Evolutionary conservation across 2,888 invertebrate genomes (phyloP).

Genomic region (Cantharis lateralis): DNA sequence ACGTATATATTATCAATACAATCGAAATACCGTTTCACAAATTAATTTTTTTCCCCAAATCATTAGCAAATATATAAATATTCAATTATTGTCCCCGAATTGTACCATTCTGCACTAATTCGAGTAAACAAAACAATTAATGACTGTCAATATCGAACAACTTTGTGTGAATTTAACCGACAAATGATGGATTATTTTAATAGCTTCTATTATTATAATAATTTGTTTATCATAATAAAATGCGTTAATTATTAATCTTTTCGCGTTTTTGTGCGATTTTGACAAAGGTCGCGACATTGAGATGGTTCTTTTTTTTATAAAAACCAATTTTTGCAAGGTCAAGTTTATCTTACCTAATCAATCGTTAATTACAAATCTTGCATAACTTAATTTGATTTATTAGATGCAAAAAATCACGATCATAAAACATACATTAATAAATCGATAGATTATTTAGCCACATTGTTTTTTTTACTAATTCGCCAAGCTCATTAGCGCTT

Average conservation of each 20-base stretch:
- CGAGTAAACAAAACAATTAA: constrained; percentile 1
- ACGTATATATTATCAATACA: not conserved
- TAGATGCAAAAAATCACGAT: not conserved
- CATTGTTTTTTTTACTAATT: not conserved
- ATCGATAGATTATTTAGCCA: not conserved
- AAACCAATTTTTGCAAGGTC: constrained; percentile 3
- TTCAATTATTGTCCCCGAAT: not conserved
- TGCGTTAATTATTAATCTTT: not conserved
- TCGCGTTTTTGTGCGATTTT: not conserved
- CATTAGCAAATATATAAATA: not conserved
- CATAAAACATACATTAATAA: not conserved
- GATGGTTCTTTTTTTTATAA: not conserved
- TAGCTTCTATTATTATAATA: not conserved
- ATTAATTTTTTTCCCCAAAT: not conserved
- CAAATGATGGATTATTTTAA: not conserved
- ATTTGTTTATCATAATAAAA: not conserved
- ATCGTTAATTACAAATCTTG: not conserved
- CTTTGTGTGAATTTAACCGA: not conserved
- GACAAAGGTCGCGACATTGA: not conserved
- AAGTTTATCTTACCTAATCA: constrained; percentile 2
- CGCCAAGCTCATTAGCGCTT: not conserved
- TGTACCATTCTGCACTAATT: not conserved
- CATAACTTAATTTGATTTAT: not conserved
- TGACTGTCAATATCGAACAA: not conserved
- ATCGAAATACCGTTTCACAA: constrained; percentile 2